These are phyloP conservation scores for Clistopyga incitator DNA, from an alignment of 2,888 invertebrate genomes.

Conservation along the genomic window DNA sequence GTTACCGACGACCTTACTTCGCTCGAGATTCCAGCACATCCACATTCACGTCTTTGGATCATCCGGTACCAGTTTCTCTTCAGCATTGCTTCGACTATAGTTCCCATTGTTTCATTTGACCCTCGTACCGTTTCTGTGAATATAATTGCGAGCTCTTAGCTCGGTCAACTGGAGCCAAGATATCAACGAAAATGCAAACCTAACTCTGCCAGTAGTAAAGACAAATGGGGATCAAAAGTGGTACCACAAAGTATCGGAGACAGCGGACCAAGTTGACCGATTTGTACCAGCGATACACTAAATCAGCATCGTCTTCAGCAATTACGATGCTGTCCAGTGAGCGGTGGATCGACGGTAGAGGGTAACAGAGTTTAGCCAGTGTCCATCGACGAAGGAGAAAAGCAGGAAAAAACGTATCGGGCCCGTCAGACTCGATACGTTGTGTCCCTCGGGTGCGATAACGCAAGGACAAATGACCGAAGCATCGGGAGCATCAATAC, in stretches of 20 bases:
- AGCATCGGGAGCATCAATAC: slow-evolving; percentile 70
- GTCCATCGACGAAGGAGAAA: slow-evolving; percentile 10
- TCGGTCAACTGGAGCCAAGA: slow-evolving; percentile 17
- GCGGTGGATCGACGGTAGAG: slow-evolving; percentile 50
- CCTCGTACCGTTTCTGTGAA: slow-evolving; percentile 13
- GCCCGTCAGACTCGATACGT: slow-evolving; percentile 49
- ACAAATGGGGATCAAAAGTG: not conserved
- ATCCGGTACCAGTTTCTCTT: slow-evolving; percentile 12
- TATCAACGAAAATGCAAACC: slow-evolving; percentile 29
- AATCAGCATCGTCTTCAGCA: slow-evolving; percentile 65
- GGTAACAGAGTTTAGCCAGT: slow-evolving; percentile 32
- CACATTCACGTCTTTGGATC: not conserved
- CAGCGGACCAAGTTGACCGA: slow-evolving; percentile 39
- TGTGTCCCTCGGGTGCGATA: slow-evolving; percentile 82
- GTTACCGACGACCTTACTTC: not conserved
- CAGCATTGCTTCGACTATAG: slow-evolving; percentile 2
- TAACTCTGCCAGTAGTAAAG: not conserved
- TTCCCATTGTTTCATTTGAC: slow-evolving; percentile 50
- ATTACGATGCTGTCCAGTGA: slow-evolving; percentile 60
- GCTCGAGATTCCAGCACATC: slow-evolving; percentile 37
- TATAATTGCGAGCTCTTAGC: slow-evolving; percentile 46
- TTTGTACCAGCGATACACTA: slow-evolving; percentile 50
- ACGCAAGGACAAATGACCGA: slow-evolving; percentile 83
- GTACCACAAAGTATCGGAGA: slow-evolving; percentile 26
- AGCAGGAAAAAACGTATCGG: slow-evolving; percentile 60